A percentile compares a stretch with the other conserved stretches of the same genome.
phyloP scores from a whole-genome alignment of 2,888 invertebrate species.

The Eurois occulta region DNA sequence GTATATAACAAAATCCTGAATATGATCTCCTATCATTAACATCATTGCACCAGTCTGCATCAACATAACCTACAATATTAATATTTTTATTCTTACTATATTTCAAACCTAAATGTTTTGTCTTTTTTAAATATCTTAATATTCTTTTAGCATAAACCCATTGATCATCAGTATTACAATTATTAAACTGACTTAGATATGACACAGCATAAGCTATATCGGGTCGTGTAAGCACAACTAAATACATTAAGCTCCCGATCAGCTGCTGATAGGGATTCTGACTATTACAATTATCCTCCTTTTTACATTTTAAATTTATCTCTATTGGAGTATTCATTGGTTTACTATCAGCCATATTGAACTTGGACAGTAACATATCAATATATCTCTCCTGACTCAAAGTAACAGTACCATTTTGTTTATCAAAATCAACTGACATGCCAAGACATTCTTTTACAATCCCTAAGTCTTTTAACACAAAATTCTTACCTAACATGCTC shows the following conservation, averaged over 20 bases:
- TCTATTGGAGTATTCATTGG: conserved; percentile 63
- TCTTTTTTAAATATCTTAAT: conserved; percentile 49
- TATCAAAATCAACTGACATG: conserved; percentile 17
- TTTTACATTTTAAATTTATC: conserved; percentile 50
- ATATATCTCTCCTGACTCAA: conserved; percentile 22
- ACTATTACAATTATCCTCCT: conserved; percentile 28
- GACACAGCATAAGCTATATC: conserved; percentile 57
- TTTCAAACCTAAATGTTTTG: conserved; percentile 50
- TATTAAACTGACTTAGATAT: conserved; percentile 64
- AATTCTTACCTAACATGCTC: background rate
- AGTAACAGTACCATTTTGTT: conserved; percentile 1
- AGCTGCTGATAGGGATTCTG: conserved; percentile 54
- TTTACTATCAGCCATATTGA: conserved; percentile 58
- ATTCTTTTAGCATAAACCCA: conserved; percentile 39
- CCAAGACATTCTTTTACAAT: conserved; percentile 1
- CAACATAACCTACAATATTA: conserved; percentile 19
- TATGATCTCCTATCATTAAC: conserved; percentile 17
- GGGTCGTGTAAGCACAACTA: conserved; percentile 46
- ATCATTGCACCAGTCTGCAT: conserved; percentile 13
- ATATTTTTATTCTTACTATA: conserved; percentile 12
- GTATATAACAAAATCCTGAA: conserved; percentile 3
- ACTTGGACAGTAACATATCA: conserved; percentile 22
- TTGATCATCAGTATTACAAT: conserved; percentile 47
- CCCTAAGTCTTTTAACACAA: conserved; percentile 1
- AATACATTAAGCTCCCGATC: conserved; percentile 58